Base-by-base conservation (phyloP, 2,113 vertebrate species). In the Psilopsiagon aymara region DNA sequence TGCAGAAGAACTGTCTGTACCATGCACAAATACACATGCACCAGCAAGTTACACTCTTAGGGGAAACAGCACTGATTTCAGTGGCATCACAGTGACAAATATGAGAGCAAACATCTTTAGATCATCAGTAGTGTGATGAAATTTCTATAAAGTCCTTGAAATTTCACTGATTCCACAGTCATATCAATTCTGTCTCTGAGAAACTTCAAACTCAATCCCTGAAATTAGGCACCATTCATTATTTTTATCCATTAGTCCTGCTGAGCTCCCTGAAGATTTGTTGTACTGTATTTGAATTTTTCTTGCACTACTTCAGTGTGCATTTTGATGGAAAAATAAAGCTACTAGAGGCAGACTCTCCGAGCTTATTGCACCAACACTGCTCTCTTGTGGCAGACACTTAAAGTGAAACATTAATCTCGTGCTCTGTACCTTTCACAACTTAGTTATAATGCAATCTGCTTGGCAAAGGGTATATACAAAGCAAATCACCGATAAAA, bases 371-470 rank as follows among this genome's bases (percentile, higher is more conserved):
- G 27, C 86, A 82, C 62, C 96, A 97, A 97, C 90, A 97, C 81
- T 96, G 94, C 96, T 95, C 96, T 96, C 96, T 97, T 96, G 95
- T 97, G 97, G 96, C 86, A 92, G 69, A 94, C 31, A 6, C 51
- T 87, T 39, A 14, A 27, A 92, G 59, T 68, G 69, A 95, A 41
- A 70, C 75, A 59, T 4, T 43, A 55, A 51, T 74, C 83, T 33
- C 31, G 19, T 9, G 46, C 1, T 5, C 68, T 80, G 28, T 15
- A 2, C n/a, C 0, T 7, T 46, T 25, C 13, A 18, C 69, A 46
- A 2, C 0, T 33, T 16, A 5, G 17, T 41, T 18, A 6, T 8
- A 23, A 11, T 0, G 62, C 49, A 57, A 20, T 7, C 37, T 70
- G 4, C 27, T 2, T 35, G 28, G 21, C 37, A 46, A 70, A 35